Base-by-base conservation (phyloP, 2,888 invertebrate genomes). In the Nysson spinosus region DNA sequence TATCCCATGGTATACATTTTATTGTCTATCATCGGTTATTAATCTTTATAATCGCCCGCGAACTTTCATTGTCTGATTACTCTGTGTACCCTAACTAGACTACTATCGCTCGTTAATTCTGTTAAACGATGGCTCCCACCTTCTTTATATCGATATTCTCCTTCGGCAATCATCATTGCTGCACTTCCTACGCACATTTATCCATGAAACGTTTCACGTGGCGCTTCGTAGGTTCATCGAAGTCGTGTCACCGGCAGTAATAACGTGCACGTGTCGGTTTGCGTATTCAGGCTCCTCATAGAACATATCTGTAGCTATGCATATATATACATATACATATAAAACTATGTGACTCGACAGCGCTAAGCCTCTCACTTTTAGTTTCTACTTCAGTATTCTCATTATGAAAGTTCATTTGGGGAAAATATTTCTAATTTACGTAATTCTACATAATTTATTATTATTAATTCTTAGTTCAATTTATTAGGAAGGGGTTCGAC, bases 41-140 rank as follows among this genome's bases (percentile, higher is more conserved):
- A 66, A 51, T 63, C 56, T 47, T 34, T 39, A 66, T 71, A 71
- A 71, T 50, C 46, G 66, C 32, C 39, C 47, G 37, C 14, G 32
- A 32, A 51, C 52, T 55, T 71, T 72, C 60, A 55, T 66, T 56
- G 58, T 72, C 67, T 62, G 58, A 72, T 71, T 72, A 60, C 26
- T 35, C 66, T 22, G 4, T 1, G 16, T 24, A 39, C n/a, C 19
- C 28, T 19, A 37, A 44, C 43, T 55, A 43, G 60, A 68, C 72
- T 6, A 7, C n/a, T 58, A 72, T 72, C 72, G 49, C 44, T 43
- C 39, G 49, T 72, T 72, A 64, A 60, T 60, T 51, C 57, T 28
- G 32, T 39, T 28, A 40, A 43, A 65, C 17, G 52, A 34, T 56
- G 44, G 22, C 26, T 20, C 11, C 32, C 51, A 12, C 9, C 11